These are phyloP conservation scores for Bicyclus anynana DNA, from an alignment of 1,140 invertebrate species.

Conservation along the genomic window DNA sequence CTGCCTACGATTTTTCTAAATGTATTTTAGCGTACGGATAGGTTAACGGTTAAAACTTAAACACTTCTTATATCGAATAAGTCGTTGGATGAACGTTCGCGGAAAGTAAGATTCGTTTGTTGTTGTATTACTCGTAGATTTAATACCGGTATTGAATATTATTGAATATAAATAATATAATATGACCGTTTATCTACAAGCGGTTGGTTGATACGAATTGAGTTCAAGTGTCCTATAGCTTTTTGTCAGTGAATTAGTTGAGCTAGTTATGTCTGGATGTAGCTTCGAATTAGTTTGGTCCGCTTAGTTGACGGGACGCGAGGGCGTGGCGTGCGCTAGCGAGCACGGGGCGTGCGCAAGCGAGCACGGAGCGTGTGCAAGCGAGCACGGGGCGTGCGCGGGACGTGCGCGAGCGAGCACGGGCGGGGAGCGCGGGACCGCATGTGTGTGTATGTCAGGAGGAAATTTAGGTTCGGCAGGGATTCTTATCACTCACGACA, in stretches of 20 bases:
- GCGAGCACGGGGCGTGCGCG: constrained; percentile 28
- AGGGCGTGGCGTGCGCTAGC: constrained; percentile 29
- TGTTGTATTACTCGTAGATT: neutral
- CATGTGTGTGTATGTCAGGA: constrained; percentile 53
- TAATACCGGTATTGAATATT: neutral
- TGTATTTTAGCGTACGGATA: constrained; percentile 54
- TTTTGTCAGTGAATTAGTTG: constrained; percentile 13
- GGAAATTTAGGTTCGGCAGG: constrained; percentile 73
- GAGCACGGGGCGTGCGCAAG: constrained; percentile 28
- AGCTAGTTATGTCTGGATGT: constrained; percentile 8
- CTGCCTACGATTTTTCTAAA: constrained; percentile 50
- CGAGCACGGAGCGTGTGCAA: constrained; percentile 27
- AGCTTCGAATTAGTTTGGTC: constrained; percentile 23
- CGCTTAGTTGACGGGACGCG: constrained; percentile 25
- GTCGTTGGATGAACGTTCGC: constrained; percentile 20
- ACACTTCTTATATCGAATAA: constrained; percentile 25
- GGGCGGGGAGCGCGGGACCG: constrained; percentile 20
- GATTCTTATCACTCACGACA: constrained; percentile 48
- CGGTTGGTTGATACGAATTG: constrained; percentile 2
- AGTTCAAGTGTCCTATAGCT: constrained; percentile 13
- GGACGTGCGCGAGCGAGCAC: constrained; percentile 18
- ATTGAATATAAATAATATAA: constrained; percentile 6
- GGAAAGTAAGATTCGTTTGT: constrained; percentile 8
- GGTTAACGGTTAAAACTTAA: constrained; percentile 36
- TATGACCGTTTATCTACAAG: neutral